Evolutionary conservation across 2,113 vertebrate species (phyloP).

Genomic region (Apodemus speciosus): DNA sequence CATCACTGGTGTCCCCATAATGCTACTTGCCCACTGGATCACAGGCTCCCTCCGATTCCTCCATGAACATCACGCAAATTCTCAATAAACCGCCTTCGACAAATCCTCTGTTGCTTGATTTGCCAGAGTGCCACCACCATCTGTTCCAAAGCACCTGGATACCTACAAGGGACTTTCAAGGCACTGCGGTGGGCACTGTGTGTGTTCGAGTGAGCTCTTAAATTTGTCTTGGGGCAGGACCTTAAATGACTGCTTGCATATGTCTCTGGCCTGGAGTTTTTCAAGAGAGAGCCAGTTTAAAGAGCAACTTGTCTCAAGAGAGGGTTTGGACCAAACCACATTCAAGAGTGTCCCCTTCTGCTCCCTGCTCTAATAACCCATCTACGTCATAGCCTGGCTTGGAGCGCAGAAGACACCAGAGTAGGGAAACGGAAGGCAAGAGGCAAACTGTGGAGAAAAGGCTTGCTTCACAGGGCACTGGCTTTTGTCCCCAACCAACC

Average conservation of each 20-base stretch:
- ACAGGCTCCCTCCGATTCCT: neutral
- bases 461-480: neutral
- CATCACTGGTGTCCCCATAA: accelerated
- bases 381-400: neutral
- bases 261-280: neutral
- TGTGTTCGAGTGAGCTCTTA: neutral
- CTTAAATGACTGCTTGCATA: neutral
- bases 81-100: neutral
- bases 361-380: neutral
- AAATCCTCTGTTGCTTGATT: neutral
- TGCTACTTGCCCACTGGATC: neutral
- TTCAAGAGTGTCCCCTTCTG: neutral
- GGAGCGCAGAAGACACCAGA: neutral
- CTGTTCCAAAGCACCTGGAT: neutral
- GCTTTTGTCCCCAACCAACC: neutral
- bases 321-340: neutral
- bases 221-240: neutral
- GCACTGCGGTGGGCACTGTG: neutral
- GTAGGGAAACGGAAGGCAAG: neutral
- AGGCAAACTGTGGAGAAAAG: neutral
- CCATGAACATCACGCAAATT: neutral
- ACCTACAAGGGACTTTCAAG: neutral
- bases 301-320: neutral
- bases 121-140: neutral
- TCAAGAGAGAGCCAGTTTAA: neutral